Evolutionary conservation across 2,113 vertebrate genomes (phyloP), one percentile per base, ranked within the genome.

Genomic region (Todiramphus saurophagus): DNA sequence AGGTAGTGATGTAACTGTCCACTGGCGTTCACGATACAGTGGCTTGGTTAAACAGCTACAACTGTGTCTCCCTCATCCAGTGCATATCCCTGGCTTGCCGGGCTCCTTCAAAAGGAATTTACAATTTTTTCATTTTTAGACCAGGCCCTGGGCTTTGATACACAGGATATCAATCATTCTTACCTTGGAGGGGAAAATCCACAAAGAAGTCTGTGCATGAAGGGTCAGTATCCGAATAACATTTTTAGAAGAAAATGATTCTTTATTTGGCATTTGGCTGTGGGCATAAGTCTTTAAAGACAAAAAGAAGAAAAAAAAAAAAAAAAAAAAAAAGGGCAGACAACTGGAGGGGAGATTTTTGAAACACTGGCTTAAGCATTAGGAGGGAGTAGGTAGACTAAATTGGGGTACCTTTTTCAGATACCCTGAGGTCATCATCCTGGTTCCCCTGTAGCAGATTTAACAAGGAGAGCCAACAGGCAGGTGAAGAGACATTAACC

Each of bases 201-300:
- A 53, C 33, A 18, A 27, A 76, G 59, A 67, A 33, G 35, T 50
- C 31, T 46, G 4, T 20, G 31, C 25, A 31, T 62, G 39, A 55
- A 79, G n/a, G 37, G 72, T 63, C 59, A 93, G 17, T 3, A 6
- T 35, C 46, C 86, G 50, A 83, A 73, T 13, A 87, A 60, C 27
- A 68, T 84, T 87, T 95, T 72, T 63, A 78, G 50, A 87, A 63
- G 15, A n/a, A 39, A 69, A 83, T 20, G 35, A 41, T 69, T 80
- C 41, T 55, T 77, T 55, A 39, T 48, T 77, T 92, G 88, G 37
- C 63, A 87, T 94, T 83, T 94, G 55, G 50, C 85, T 74, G 46
- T 37, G 63, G 41, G 75, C 25, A 30, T 41, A 77, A 73, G 68
- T 76, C 39, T 53, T 88, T 23, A 62, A 64, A 85, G 74, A 79